Conservation (phyloP, 1,140 invertebrate species). For the Drosophila aff. region DNA sequence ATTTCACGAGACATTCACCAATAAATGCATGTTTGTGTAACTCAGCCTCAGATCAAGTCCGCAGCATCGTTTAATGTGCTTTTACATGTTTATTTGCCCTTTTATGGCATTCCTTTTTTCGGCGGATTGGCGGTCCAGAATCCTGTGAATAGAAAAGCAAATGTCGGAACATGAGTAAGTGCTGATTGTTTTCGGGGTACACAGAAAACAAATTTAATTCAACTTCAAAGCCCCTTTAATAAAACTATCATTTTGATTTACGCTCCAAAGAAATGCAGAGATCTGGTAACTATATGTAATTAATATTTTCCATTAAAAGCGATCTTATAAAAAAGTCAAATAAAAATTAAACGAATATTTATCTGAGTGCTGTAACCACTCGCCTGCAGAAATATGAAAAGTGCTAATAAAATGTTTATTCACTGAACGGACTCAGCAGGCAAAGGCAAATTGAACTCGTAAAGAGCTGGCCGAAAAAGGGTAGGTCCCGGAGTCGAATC, state of each 20-base stretch:
- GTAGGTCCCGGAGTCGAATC: slow-evolving; percentile 13
- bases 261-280: neutral
- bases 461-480: slow-evolving; percentile 52
- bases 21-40: slow-evolving; percentile 38
- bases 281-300: neutral
- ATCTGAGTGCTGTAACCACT: neutral
- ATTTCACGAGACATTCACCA: slow-evolving; percentile 63
- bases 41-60: slow-evolving; percentile 51
- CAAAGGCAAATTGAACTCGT: slow-evolving; percentile 63
- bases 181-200: slow-evolving; percentile 11
- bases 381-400: slow-evolving; percentile 68
- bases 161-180: slow-evolving; percentile 27
- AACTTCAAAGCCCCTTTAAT: neutral
- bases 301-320: neutral
- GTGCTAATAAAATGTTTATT: slow-evolving; percentile 70
- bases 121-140: slow-evolving; percentile 2
- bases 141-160: slow-evolving; percentile 62
- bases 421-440: slow-evolving; percentile 27
- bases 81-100: slow-evolving; percentile 80
- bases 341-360: slow-evolving; percentile 2
- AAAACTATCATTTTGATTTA: neutral
- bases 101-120: slow-evolving; percentile 64
- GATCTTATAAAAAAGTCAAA: neutral
- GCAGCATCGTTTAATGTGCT: slow-evolving; percentile 67
- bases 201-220: neutral